phyloP scores from a whole-genome alignment of 2,113 vertebrate species.

The Hydropotes inermis region DNA sequence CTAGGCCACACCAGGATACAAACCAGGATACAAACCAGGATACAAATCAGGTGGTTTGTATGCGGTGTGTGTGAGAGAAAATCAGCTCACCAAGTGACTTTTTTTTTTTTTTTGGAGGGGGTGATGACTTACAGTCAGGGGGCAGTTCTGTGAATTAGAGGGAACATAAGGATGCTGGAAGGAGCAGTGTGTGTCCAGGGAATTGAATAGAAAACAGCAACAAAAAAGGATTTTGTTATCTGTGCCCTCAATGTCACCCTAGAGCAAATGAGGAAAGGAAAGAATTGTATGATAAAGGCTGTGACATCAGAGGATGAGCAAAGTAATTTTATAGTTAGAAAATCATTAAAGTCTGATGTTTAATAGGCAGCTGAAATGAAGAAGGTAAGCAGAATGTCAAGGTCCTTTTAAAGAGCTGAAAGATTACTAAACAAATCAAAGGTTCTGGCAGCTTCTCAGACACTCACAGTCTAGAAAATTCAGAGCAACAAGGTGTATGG shows the following conservation, averaged over 20 bases:
- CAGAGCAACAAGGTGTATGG: constrained; percentile 9
- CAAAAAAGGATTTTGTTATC: constrained; percentile 21
- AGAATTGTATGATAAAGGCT: constrained; percentile 27
- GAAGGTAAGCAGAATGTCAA: constrained; percentile 67
- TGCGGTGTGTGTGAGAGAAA: constrained; percentile 18
- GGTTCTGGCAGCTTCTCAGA: constrained; percentile 32
- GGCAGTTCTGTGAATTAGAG: constrained; percentile 49
- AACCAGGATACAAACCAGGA: background rate
- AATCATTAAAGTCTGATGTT: constrained; percentile 65
- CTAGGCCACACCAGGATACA: constrained; percentile 33
- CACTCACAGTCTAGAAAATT: constrained; percentile 10
- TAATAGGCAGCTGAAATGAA: constrained; percentile 58
- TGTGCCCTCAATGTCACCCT: constrained; percentile 43
- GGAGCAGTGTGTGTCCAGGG: constrained; percentile 16
- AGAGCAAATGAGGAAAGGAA: constrained; percentile 48
- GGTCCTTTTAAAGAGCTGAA: constrained; percentile 58
- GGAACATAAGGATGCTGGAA: constrained; percentile 27
- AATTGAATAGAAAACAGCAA: constrained; percentile 44
- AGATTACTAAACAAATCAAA: constrained; percentile 69
- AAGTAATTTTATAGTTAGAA: constrained; percentile 59
- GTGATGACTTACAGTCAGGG: constrained; percentile 55
- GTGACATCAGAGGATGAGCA: constrained; percentile 45
- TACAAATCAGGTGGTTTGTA: constrained; percentile 70
- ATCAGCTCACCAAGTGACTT: constrained; percentile 51
- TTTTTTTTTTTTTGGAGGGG: background rate